A percentile compares a stretch with the other conserved stretches of the same genome.
Evolutionary conservation across 1,140 invertebrate species (phyloP).

Genomic region (Drosophila teissieri): DNA sequence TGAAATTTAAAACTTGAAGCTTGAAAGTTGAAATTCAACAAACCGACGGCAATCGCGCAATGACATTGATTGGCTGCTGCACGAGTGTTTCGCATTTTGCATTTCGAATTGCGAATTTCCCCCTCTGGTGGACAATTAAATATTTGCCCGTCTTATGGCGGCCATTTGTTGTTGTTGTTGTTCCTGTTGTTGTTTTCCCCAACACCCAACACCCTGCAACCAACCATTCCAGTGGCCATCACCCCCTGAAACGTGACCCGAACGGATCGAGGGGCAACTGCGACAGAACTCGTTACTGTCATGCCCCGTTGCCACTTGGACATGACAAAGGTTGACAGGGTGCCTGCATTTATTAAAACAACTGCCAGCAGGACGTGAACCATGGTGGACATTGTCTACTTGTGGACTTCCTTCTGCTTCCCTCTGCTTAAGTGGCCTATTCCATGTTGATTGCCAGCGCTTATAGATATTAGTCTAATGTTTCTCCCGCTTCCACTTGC

Average conservation of each 20-base stretch:
- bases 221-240: not conserved
- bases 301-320: conserved; percentile 68
- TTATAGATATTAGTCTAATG: not conserved
- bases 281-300: conserved; percentile 74
- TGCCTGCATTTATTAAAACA: conserved; percentile 78
- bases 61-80: conserved; percentile 72
- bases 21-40: no score
- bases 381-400: not conserved
- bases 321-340: conserved; percentile 78
- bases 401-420: no score
- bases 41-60: conserved; percentile 28
- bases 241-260: conserved; percentile 2
- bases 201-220: not conserved
- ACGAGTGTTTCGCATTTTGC: conserved; percentile 41
- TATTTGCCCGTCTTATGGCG: conserved; percentile 52
- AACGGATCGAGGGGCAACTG: not conserved
- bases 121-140: conserved; percentile 53
- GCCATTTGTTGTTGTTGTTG: conserved; percentile 39
- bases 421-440: conserved; percentile 4
- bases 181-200: not conserved
- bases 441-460: conserved; percentile 12
- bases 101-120: not conserved
- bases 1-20: no score
- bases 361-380: conserved; percentile 54
- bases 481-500: conserved; percentile 34